Evolutionary conservation across 2,113 vertebrate genomes (phyloP), one percentile per base, ranked within the genome.

Genomic region (Pseudopodoces humilis): DNA sequence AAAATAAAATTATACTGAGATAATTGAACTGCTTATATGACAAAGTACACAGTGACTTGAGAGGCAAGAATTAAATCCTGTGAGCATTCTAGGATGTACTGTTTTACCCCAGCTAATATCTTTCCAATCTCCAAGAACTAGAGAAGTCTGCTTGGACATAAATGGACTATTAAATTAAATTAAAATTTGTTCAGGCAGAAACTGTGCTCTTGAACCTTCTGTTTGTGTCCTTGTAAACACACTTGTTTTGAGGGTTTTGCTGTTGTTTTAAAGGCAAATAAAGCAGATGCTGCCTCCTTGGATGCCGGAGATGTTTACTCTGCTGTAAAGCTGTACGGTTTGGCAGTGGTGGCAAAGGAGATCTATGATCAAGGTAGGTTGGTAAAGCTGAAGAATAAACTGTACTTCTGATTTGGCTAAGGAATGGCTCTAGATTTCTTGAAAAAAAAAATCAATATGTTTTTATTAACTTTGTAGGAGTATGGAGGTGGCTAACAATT

Each of bases 291-390:
- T 11, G 98, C 97, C 78, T 98, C 98, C 10, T 93, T 99, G 91
- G 98, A 99, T 96, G 98, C 99, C 60, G 98, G 99, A 91, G 98
- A 99, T 72, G 98, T 98, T 75, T 99, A 99, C 75, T 98, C 99
- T 62, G 98, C 98, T n/a, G 97, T 99, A 30, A 99, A 98, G 94
- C 97, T 98, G 21, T 99, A 98, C 16, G 98, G 98, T 67, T 98
- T 99, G 41, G 94, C 97, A n/a, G 96, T 95, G 53, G 95, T 98
- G 31, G 99, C 98, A 92, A 99, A 99, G 90, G 99, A 99, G 97
- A 96, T 98, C 60, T 98, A 99, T 96, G 95, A 92, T 41, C 98
- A 98, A 68, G 99, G 99, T 99, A 91, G 78, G 95, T 72, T 95
- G 52, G 37, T 31, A 64, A 71, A 86, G 70, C 59, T 78, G 68